Conservation (phyloP, 2,888 invertebrate species). For the Antitype chi region DNA sequence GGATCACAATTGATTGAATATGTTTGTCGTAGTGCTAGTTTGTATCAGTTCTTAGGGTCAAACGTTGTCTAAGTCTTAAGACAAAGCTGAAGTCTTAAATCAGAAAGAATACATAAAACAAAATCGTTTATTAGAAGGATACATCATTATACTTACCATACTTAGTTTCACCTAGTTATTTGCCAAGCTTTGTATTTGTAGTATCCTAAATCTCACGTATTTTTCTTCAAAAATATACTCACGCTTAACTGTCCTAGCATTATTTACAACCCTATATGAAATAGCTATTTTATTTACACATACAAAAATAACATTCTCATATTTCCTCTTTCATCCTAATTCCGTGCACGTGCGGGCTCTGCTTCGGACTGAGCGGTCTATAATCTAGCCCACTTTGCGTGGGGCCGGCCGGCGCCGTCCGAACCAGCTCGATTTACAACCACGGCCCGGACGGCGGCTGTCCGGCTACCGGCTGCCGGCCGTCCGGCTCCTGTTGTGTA, state of each 20-base stretch:
- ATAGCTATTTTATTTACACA: constrained; percentile 32
- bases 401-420: constrained; percentile 1
- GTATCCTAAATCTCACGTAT: neutral
- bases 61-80: neutral
- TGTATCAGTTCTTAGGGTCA: neutral
- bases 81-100: neutral
- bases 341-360: constrained; percentile 41
- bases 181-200: neutral
- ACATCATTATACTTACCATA: no score
- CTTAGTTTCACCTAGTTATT: neutral
- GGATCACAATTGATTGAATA: constrained; percentile 1
- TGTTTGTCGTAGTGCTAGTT: neutral
- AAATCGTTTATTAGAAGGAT: no score
- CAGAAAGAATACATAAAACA: neutral
- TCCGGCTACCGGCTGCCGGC: constrained; percentile 3
- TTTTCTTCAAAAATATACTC: neutral
- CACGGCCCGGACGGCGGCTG: constrained; percentile 9
- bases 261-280: constrained; percentile 4
- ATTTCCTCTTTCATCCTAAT: constrained; percentile 22
- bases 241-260: neutral
- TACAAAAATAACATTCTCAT: constrained; percentile 32
- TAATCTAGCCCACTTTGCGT: constrained; percentile 54
- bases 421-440: constrained; percentile 47
- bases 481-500: constrained; percentile 38
- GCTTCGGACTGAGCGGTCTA: constrained; percentile 44